A percentile compares a stretch with the other conserved stretches of the same genome.
phyloP scores from a whole-genome alignment of 2,888 invertebrate genomes.

The Malthinus seriepunctatus region DNA sequence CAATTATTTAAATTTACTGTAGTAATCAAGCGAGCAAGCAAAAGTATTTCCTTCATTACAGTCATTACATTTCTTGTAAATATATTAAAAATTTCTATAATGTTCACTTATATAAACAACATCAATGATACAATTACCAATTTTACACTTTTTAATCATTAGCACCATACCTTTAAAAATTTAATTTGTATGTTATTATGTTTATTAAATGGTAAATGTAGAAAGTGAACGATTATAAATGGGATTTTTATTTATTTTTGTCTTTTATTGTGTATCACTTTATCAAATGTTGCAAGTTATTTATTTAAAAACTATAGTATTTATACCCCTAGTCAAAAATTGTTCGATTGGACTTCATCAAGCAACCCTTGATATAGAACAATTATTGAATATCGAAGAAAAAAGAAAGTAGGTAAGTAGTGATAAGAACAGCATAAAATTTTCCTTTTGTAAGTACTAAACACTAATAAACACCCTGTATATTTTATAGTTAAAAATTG shows the following conservation, averaged over 20 bases:
- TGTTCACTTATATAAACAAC: background rate
- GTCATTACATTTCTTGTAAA: constrained; percentile 1
- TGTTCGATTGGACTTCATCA: no score
- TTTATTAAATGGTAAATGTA: background rate
- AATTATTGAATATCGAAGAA: no score
- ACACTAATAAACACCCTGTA: no score
- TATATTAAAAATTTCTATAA: background rate
- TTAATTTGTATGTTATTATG: background rate
- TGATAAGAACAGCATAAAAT: no score
- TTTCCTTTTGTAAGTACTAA: no score
- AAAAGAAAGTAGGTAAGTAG: no score
- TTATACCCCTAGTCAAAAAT: no score
- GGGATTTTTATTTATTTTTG: no score
- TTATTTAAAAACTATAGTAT: no score
- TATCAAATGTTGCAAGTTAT: no score
- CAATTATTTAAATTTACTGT: constrained; percentile 14
- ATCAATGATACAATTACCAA: constrained; percentile 9
- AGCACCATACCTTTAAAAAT: background rate
- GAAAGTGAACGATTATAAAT: constrained; percentile 5
- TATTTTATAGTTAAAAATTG: no score
- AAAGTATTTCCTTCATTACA: background rate
- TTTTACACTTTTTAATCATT: constrained; percentile 14
- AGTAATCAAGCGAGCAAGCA: background rate
- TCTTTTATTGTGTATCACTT: constrained; percentile 3
- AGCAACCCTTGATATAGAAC: no score